Evolutionary conservation across 2,888 invertebrate genomes (phyloP), one percentile per base, ranked within the genome.

Genomic region (Apodemia duryi): DNA sequence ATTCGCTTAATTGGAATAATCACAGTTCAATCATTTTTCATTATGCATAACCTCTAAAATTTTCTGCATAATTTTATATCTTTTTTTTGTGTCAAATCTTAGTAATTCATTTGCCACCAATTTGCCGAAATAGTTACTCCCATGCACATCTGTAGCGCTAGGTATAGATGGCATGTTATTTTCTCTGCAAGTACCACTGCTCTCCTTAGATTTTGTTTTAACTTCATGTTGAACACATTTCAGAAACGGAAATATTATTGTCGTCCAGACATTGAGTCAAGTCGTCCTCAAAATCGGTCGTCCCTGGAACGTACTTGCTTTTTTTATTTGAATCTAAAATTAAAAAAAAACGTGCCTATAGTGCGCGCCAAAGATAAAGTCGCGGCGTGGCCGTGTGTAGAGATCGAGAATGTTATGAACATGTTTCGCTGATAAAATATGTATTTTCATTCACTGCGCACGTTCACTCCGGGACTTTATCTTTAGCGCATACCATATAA

Each of bases 151-250:
- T 54, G 29, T 6, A 54, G 29, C 51, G 51, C 54, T 54, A 29
- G 54, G 54, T 54, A 54, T 21, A 54, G 54, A 29, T 54, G 54
- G 54, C 54, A 54, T 54, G 54, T 54, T 54, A 54, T 54, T 54
- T 54, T 54, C 54, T 54, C 9, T 29, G 21, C 54, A 54, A 54
- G 29, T 29, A 54, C 54, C 29, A 54, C 54, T 54, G 54, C 29
- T 54, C 29, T 54, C 54, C 54, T 52, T 52, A 21, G 21, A 21
- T 21, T 21, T 21, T 21, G 21, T 21, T 21, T 21, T 21, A 21
- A 21, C 21, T n/a, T 21, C n/a, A n/a, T 21, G 21, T 21, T 21
- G 21, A 51, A 51, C 51, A 51, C 51, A 51, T 51, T 51, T 51
- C 51, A 21, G 51, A 51, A 51, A 51, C 51, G 51, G 21, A 51